phyloP scores from a whole-genome alignment of 2,113 vertebrate species.

The rat (Rattus norvegicus) region GRCr8 NC_086039.1:125409001-125409500 shows the following conservation, averaged over 20 bases:
- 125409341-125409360: neutral
- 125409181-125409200: neutral
- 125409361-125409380: neutral
- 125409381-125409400: neutral
- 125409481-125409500: neutral
- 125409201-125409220: neutral
- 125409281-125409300: neutral
- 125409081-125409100: neutral
- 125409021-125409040: neutral
- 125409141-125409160: neutral
- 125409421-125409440: neutral
- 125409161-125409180: neutral
- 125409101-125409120: neutral
- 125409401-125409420: neutral
- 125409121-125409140: neutral
- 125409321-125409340: neutral
- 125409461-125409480: neutral
- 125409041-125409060: neutral
- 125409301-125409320: neutral
- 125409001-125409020: neutral
- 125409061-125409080: neutral
- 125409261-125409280: neutral
- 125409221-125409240: neutral
- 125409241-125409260: neutral
- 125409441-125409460: neutral